Conservation (phyloP, 2,888 invertebrate genomes). For the Rhorus exstirpatorius region DNA sequence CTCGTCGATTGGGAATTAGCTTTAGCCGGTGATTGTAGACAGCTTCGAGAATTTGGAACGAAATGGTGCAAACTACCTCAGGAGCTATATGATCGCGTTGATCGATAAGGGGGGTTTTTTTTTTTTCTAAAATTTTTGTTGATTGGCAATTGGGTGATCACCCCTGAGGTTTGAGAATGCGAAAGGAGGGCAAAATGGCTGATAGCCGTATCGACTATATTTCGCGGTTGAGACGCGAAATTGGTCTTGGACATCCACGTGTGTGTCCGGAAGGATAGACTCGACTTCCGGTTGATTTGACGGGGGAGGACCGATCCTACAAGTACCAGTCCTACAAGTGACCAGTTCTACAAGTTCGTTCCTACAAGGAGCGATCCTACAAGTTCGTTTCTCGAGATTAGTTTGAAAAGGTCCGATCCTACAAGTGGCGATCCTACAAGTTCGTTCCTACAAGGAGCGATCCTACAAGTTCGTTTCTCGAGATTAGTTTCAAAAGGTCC, state of each 20-base stretch:
- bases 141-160: background rate
- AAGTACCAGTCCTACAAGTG: too few species aligned
- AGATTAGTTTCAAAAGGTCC: too few species aligned
- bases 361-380: too few species aligned
- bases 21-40: background rate
- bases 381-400: too few species aligned
- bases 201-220: slow-evolving; percentile 1
- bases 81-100: slow-evolving; percentile 7
- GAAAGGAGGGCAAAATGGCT: background rate
- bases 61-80: background rate
- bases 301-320: too few species aligned
- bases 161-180: slow-evolving; percentile 2
- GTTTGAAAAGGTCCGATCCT: too few species aligned
- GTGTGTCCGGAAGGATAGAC: slow-evolving; percentile 38
- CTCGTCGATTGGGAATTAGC: slow-evolving; percentile 45
- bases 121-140: slow-evolving; percentile 4
- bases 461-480: too few species aligned
- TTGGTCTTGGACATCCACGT: slow-evolving; percentile 33
- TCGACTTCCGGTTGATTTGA: slow-evolving; percentile 36
- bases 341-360: too few species aligned
- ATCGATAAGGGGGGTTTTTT: background rate
- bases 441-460: too few species aligned
- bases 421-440: too few species aligned
- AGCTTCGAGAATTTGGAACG: background rate
- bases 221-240: slow-evolving; percentile 10